phyloP scores from a whole-genome alignment of 30 jellyfish, hydroid and myxozoan genomes.

The Rhopilema esculentum region DNA sequence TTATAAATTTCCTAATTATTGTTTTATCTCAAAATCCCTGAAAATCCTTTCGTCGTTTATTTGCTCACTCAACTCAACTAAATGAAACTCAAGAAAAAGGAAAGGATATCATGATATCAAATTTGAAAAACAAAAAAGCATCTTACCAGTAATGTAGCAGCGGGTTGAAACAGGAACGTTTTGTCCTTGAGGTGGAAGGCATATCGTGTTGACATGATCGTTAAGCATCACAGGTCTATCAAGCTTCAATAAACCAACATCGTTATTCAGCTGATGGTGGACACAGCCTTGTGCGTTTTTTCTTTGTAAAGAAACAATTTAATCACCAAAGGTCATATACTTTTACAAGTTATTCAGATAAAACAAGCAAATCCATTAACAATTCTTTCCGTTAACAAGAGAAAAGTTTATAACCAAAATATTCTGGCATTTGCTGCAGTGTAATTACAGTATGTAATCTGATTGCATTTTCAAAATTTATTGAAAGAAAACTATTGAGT shows the following conservation, averaged over 20 bases:
- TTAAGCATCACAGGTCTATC: conserved; percentile 28
- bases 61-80: no score
- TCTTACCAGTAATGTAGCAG: conserved; percentile 64
- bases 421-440: no score
- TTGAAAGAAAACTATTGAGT: no score
- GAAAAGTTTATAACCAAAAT: background rate
- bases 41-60: no score
- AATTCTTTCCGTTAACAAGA: background rate
- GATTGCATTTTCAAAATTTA: no score
- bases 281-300: background rate
- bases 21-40: no score
- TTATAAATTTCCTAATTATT: no score
- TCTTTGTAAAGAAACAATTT: background rate
- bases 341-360: background rate
- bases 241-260: conserved; percentile 49
- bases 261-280: conserved; percentile 30
- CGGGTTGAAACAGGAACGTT: conserved; percentile 20
- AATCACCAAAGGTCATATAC: no score
- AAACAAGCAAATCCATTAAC: background rate
- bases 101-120: background rate
- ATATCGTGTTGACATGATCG: conserved; percentile 23
- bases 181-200: conserved; percentile 30
- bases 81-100: no score
- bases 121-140: background rate
- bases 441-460: no score